Evolutionary conservation across 1,140 invertebrate genomes (phyloP).

Genomic region (Drosophila prosaltans): DNA sequence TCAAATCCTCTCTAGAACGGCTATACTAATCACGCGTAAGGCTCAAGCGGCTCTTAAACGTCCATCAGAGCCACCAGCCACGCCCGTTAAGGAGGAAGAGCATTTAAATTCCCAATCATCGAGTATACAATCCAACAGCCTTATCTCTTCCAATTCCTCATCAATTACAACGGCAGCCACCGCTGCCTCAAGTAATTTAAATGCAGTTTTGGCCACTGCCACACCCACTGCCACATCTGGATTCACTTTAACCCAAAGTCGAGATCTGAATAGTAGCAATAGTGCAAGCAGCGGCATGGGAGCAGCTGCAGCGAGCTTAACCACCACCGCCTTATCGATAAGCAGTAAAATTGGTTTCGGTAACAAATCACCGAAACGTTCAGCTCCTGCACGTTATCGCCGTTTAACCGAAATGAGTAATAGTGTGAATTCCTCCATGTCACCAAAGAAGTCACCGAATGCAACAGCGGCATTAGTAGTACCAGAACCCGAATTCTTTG

Average conservation of each 20-base stretch:
- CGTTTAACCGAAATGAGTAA: slow-evolving; percentile 57
- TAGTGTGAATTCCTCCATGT: slow-evolving; percentile 66
- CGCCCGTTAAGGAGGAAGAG: slow-evolving; percentile 83
- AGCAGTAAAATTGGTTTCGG: slow-evolving; percentile 59
- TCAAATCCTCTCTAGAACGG: slow-evolving; percentile 85
- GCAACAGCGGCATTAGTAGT: slow-evolving; percentile 41
- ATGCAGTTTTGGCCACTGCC: slow-evolving; percentile 39
- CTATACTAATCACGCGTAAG: slow-evolving; percentile 92
- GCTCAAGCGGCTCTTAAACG: slow-evolving; percentile 85
- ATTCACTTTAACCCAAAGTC: slow-evolving; percentile 57
- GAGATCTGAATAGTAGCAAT: slow-evolving; percentile 40
- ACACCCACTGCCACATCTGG: slow-evolving; percentile 40
- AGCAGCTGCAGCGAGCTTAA: slow-evolving; percentile 38
- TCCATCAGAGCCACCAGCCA: slow-evolving; percentile 78
- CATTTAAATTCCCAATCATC: slow-evolving; percentile 73
- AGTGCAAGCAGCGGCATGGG: slow-evolving; percentile 20
- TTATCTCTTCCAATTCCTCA: slow-evolving; percentile 50
- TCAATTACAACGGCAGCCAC: slow-evolving; percentile 78
- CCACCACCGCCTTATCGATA: slow-evolving; percentile 53
- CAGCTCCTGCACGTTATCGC: slow-evolving; percentile 67
- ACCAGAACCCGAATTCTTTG: slow-evolving; percentile 60
- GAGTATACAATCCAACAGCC: slow-evolving; percentile 83
- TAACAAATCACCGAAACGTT: slow-evolving; percentile 77
- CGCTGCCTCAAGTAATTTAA: slow-evolving; percentile 71
- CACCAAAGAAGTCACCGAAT: slow-evolving; percentile 81